phyloP scores from a whole-genome alignment of 2,888 invertebrate species.

The Heliconius ismenius region DNA sequence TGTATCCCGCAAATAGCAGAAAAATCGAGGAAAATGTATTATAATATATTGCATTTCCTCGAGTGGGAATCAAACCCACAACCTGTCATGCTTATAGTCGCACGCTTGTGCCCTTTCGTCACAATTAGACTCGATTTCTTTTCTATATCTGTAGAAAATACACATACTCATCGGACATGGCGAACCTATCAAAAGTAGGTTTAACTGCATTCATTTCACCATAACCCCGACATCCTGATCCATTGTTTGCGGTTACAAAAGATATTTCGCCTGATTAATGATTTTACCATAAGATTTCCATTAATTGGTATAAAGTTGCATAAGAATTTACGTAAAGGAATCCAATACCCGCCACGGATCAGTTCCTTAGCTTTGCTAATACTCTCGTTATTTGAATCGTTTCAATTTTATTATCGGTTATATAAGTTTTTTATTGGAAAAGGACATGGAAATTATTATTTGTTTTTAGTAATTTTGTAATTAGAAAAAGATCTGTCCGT shows the following conservation, averaged over 20 bases:
- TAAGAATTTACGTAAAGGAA: slow-evolving; percentile 44
- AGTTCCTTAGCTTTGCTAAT: slow-evolving; percentile 26
- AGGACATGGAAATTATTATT: not conserved
- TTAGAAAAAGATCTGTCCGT: too few relatives aligned
- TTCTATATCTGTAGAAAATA: too few relatives aligned
- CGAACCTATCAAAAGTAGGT: slow-evolving; percentile 34
- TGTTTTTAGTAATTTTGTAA: not conserved
- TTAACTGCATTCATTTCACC: slow-evolving; percentile 39
- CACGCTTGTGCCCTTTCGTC: not conserved
- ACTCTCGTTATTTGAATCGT: slow-evolving; percentile 14
- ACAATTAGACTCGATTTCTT: too few relatives aligned
- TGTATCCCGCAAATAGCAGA: too few relatives aligned
- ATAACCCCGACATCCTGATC: slow-evolving; percentile 48
- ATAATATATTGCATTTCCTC: not conserved
- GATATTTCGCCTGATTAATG: slow-evolving; percentile 74
- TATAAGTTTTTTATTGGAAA: not conserved
- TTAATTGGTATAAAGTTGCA: slow-evolving; percentile 52
- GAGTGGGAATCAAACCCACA: not conserved
- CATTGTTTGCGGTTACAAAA: slow-evolving; percentile 68
- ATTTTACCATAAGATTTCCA: slow-evolving; percentile 75
- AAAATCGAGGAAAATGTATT: too few relatives aligned
- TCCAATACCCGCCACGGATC: slow-evolving; percentile 40
- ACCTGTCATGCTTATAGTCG: not conserved
- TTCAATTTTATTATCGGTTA: not conserved
- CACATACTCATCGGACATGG: slow-evolving; percentile 16